Conservation (phyloP, 2,888 invertebrate genomes). For the Salticus scenicus region DNA sequence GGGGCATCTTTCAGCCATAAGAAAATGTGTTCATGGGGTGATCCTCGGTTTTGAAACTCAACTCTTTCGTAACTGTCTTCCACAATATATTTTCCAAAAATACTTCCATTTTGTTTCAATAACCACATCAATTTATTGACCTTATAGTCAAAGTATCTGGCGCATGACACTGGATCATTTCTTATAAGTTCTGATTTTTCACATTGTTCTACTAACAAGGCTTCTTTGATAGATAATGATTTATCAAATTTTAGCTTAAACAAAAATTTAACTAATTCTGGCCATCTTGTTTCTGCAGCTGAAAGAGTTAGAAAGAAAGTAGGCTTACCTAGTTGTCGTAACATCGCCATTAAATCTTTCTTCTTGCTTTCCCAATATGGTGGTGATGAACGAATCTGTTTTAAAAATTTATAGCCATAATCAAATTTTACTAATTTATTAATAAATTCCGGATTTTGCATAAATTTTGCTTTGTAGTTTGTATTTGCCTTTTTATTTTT, state of each 20-base stretch:
- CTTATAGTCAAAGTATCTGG: not conserved
- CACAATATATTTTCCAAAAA: not conserved
- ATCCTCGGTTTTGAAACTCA: not conserved
- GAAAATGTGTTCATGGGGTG: not conserved
- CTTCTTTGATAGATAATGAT: not conserved
- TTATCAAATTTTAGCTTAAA: not conserved
- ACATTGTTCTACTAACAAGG: not conserved
- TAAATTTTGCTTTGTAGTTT: not conserved
- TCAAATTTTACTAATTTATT: not conserved
- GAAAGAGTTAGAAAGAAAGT: not conserved
- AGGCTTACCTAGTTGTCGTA: not conserved
- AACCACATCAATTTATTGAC: not conserved
- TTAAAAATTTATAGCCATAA: not conserved
- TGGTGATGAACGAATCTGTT: not conserved
- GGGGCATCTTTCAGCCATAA: not conserved
- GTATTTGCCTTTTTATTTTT: not conserved
- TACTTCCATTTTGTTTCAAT: not conserved
- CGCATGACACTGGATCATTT: slow-evolving; percentile 13
- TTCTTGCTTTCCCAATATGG: slow-evolving; percentile 1
- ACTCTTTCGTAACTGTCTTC: not conserved
- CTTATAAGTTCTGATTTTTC: not conserved
- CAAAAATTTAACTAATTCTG: not conserved
- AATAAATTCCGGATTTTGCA: not conserved
- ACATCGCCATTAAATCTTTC: not conserved
- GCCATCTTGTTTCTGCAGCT: not conserved